Base-by-base conservation (phyloP, 2,797 vertebrate species). In the Numenius phaeopus region DNA sequence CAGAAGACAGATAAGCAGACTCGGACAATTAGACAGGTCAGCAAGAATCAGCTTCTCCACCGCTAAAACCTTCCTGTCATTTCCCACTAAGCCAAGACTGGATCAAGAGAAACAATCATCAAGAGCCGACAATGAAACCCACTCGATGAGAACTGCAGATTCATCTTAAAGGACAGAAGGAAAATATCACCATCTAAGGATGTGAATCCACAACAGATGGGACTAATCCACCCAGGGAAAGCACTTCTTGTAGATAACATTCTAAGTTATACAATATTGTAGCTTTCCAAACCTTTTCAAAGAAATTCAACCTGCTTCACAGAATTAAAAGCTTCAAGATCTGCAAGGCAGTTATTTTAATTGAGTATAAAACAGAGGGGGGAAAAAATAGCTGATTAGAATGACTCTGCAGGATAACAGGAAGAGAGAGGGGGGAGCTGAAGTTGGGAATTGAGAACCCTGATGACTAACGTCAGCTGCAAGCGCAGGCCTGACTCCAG, bases 221-320 rank as follows among this genome's bases (percentile, higher is more conserved):
- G 29, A 49, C 32, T 83, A 58, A 84, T 44, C 46, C 80, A 78
- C 20, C 5, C 79, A 71, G 34, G 17, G 18, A 67, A 85, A 89
- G 37, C 21, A 49, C 21, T 44, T 49, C 40, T 78, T 44, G 58
- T 30, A 30, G n/a, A 30, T n/a, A 39, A 46, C 7, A 12, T 4
- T 57, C 7, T 17, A 47, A 54, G 50, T 73, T 32, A n/a, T 4
- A 6, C 6, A 32, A 34, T 1, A 58, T 1, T 1, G 1, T 6
- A 20, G 54, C 24, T 52, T 62, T 72, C 59, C 59, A 80, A 65
- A 61, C 3, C 5, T 65, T 57, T 46, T 17, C 46, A 67, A 29
- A 89, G 11, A 62, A 88, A 80, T 17, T 64, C 23, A 82, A 47
- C 19, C 44, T 62, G 17, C 65, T 86, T 39, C 61, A 83, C 16